phyloP scores from a whole-genome alignment of 2,113 vertebrate genomes.

The Talpa occidentalis region DNA sequence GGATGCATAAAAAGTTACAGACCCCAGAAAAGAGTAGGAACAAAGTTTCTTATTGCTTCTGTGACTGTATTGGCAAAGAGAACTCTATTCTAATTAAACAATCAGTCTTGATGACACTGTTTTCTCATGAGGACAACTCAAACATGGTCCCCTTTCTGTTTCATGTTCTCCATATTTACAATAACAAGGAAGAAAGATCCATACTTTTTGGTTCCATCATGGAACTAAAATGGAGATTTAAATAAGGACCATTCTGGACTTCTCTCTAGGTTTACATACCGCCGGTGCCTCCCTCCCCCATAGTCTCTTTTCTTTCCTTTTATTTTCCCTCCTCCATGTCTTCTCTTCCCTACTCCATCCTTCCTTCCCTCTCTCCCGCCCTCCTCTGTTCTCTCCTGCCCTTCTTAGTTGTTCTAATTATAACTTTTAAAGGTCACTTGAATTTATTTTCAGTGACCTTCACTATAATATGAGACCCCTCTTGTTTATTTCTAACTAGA shows the following conservation, averaged over 20 bases:
- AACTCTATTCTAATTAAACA: not conserved
- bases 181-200: not conserved
- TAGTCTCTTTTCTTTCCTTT: not conserved
- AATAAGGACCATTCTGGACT: not conserved
- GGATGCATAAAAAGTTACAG: not conserved
- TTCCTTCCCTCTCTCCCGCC: not conserved
- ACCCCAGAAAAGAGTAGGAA: not conserved
- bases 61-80: not conserved
- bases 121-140: not conserved
- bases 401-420: not conserved
- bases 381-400: not conserved
- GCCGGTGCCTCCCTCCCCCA: fast-evolving
- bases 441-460: conserved; percentile 14
- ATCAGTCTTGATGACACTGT: not conserved
- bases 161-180: conserved; percentile 18
- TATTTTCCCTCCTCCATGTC: not conserved
- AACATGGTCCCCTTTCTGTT: not conserved
- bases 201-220: not conserved
- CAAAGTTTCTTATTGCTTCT: not conserved
- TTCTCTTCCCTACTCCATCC: not conserved
- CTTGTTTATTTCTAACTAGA: not conserved
- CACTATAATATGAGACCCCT: not conserved
- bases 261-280: not conserved
- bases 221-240: not conserved
- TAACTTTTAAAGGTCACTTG: not conserved